Evolutionary conservation across 1,140 invertebrate genomes (phyloP).

Genomic region (Papilio machaon): DNA sequence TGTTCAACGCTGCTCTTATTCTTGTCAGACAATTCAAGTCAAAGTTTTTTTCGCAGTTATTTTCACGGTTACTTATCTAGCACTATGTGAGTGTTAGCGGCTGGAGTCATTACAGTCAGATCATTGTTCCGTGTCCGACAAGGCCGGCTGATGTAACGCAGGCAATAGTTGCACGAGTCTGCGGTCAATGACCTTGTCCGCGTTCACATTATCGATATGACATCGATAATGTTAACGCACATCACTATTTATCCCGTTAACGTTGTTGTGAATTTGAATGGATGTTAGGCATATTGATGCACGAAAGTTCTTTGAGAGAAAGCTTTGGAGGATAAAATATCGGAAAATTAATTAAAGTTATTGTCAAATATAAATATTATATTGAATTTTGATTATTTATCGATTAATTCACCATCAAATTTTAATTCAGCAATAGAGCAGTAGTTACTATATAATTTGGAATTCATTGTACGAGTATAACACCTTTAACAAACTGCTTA

Average conservation of each 20-base stretch:
- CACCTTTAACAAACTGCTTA: not conserved
- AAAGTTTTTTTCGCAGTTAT: slow-evolving; percentile 14
- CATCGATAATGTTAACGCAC: slow-evolving; percentile 43
- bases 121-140: slow-evolving; percentile 77
- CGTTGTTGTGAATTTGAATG: not conserved
- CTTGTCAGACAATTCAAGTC: not conserved
- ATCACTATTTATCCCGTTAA: slow-evolving; percentile 58
- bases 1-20: not conserved
- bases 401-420: no score
- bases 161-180: slow-evolving; percentile 65
- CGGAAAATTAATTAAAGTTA: not conserved
- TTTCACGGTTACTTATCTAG: slow-evolving; percentile 32
- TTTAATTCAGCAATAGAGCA: no score
- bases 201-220: slow-evolving; percentile 60
- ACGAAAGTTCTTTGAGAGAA: not conserved
- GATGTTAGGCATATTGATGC: no score
- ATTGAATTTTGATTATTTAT: no score
- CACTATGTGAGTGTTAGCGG: slow-evolving; percentile 18
- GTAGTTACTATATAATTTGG: not conserved
- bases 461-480: not conserved
- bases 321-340: not conserved
- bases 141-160: slow-evolving; percentile 77
- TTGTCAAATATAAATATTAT: no score
- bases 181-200: slow-evolving; percentile 74
- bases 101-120: slow-evolving; percentile 48